Conservation (phyloP, 2,888 invertebrate species). For the Dicranocentrus wangi region DNA sequence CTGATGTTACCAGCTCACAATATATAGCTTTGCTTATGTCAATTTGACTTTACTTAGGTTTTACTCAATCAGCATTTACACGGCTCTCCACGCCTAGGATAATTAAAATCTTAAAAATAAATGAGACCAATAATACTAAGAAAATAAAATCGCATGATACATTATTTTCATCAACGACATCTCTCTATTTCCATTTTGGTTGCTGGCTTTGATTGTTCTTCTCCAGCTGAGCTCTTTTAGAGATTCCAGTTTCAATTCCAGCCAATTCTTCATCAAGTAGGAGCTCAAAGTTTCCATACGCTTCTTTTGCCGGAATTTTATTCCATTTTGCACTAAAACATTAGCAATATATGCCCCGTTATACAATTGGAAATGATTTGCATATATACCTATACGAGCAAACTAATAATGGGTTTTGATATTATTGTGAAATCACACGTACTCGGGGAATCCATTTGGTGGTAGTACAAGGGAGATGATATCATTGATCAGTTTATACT, state of each 20-base stretch:
- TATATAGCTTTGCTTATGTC: no score
- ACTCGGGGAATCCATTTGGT: conserved; percentile 91
- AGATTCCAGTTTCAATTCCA: conserved; percentile 72
- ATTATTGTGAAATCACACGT: conserved; percentile 73
- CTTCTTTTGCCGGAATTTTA: conserved; percentile 84
- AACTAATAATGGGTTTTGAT: no score
- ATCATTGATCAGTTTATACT: conserved; percentile 94
- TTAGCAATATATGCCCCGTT: background rate
- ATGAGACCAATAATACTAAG: background rate
- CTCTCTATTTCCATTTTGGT: conserved; percentile 70
- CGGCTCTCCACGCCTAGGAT: no score
- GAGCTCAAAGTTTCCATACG: conserved; percentile 88
- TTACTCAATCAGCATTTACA: no score
- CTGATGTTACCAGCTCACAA: no score
- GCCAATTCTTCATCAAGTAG: conserved; percentile 88
- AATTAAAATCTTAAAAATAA: no score
- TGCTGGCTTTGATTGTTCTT: conserved; percentile 65
- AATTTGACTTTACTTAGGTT: no score
- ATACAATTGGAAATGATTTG: conserved; percentile 5
- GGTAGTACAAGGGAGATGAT: conserved; percentile 92
- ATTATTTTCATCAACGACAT: no score
- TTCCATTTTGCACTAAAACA: conserved; percentile 85
- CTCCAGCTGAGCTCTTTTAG: conserved; percentile 60
- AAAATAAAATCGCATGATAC: no score
- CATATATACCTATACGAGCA: no score